Base-by-base conservation (phyloP, 1,140 invertebrate genomes). In the Acromyrmex heyeri region DNA sequence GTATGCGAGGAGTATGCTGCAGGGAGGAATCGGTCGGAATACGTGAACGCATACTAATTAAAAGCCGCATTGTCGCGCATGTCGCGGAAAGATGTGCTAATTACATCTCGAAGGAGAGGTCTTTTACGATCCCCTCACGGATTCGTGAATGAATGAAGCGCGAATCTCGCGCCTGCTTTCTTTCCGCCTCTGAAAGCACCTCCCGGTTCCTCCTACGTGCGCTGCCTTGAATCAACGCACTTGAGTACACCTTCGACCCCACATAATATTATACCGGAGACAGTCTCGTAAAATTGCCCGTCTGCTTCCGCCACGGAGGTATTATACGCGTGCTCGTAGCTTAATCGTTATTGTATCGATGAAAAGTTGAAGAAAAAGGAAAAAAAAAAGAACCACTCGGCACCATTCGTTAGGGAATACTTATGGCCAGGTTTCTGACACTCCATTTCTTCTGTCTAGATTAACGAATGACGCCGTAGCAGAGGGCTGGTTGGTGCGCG, bases 401-500 rank as follows among this genome's bases (percentile, higher is more conserved):
- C 24, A 38, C 5, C 50, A 30, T 44, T 59, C 67, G 50, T 61
- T 48, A 44, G 16, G 38, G 21, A 70, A 18, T 72, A 3, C 10
- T 27, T 48, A 61, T 38, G n/a, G 57, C 16, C 27, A n/a, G 5
- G 16, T 83, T 34, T 83, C 55, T 83, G 27, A 83, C 16, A 27
- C 6, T 73, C 30, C n/a, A 2, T 91, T 93, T 87, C 85, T 85
- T 92, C 75, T 93, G 67, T 92, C 10, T 88, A 95, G 94, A 94
- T 94, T 92, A 90, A 92, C 93, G 91, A 94, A 95, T 94, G 94
- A 94, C 90, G 93, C 92, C 94, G 91, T 95, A 94, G 93, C 91
- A 89, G 91, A 93, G 92, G 91, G 93, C 90, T 93, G 94, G 91
- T 93, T 94, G 94, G 92, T 93, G 92, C 92, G 91, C 89, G 91